Evolutionary conservation across 2,113 vertebrate species (phyloP).

Genomic region (Pan paniscus): DNA sequence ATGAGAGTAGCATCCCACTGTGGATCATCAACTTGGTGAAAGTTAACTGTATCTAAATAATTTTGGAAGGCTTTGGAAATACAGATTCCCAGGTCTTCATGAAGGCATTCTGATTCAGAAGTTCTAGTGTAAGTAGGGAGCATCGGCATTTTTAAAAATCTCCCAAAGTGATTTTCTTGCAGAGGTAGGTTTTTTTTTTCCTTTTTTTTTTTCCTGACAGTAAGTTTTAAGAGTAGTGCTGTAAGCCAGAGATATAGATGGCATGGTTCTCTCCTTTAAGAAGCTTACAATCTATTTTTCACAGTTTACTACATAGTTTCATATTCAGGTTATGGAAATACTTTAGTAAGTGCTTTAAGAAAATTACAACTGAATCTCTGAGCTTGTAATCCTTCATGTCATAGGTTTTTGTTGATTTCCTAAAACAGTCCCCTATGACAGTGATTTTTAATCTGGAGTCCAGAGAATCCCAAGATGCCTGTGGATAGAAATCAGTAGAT

Average conservation of each 20-base stretch:
- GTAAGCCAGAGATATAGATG: background rate
- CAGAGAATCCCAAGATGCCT: background rate
- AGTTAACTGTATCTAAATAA: background rate
- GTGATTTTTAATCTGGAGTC: background rate
- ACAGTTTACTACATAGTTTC: background rate
- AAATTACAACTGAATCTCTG: background rate
- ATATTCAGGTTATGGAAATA: background rate
- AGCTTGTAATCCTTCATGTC: background rate
- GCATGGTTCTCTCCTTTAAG: background rate
- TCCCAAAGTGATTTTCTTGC: background rate
- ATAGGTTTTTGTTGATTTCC: background rate
- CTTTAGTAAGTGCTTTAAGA: background rate
- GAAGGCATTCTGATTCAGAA: background rate
- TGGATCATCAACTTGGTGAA: background rate
- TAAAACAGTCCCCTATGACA: background rate
- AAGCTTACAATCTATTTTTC: background rate
- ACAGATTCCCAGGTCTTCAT: background rate
- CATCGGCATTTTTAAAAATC: background rate
- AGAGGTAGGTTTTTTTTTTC: too few species aligned
- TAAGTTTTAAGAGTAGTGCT: background rate
- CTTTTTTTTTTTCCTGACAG: background rate
- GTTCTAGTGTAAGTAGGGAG: background rate
- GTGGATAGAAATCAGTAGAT: background rate
- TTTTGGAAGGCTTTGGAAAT: conserved; percentile 9
- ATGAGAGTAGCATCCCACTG: background rate